phyloP scores from a whole-genome alignment of 2,797 vertebrate genomes.

The Aplochiton taeniatus region DNA sequence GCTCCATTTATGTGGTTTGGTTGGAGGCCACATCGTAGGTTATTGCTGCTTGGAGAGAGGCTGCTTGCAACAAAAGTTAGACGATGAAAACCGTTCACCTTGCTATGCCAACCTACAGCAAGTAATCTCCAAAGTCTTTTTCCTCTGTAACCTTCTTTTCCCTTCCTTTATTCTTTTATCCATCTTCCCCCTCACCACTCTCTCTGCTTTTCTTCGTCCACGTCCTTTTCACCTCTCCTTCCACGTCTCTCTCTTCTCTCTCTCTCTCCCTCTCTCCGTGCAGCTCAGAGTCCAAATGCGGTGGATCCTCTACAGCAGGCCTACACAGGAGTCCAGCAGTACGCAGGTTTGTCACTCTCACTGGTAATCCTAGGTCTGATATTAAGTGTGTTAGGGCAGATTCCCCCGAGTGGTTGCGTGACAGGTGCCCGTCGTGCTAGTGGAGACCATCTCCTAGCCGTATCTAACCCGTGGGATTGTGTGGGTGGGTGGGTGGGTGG shows the following conservation, averaged over 20 bases:
- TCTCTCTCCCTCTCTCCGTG: constrained; percentile 67
- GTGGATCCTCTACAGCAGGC: constrained; percentile 98
- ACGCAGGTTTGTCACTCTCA: constrained; percentile 88
- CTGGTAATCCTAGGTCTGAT: constrained; percentile 21
- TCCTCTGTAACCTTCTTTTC: not conserved
- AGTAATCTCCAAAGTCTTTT: not conserved
- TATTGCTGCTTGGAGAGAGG: too few species aligned
- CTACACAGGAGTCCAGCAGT: constrained; percentile 99
- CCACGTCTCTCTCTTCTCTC: constrained; percentile 28
- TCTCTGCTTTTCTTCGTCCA: constrained; percentile 31
- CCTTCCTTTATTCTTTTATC: constrained; percentile 7
- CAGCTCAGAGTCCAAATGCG: constrained; percentile 98
- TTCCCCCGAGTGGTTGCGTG: too few species aligned
- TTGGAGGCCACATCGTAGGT: too few species aligned
- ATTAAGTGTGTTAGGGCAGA: constrained; percentile 1
- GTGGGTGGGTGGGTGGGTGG: constrained; percentile 21
- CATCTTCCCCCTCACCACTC: constrained; percentile 14
- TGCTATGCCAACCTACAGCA: too few species aligned
- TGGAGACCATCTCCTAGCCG: too few species aligned
- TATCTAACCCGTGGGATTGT: not conserved
- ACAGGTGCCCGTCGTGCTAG: too few species aligned
- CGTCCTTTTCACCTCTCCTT: constrained; percentile 31
- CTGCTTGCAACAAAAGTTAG: too few species aligned
- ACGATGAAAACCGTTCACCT: too few species aligned
- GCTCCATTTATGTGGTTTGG: too few species aligned